Base-by-base conservation (phyloP, 2,888 invertebrate genomes). In the Orchesellides sinensis region DNA sequence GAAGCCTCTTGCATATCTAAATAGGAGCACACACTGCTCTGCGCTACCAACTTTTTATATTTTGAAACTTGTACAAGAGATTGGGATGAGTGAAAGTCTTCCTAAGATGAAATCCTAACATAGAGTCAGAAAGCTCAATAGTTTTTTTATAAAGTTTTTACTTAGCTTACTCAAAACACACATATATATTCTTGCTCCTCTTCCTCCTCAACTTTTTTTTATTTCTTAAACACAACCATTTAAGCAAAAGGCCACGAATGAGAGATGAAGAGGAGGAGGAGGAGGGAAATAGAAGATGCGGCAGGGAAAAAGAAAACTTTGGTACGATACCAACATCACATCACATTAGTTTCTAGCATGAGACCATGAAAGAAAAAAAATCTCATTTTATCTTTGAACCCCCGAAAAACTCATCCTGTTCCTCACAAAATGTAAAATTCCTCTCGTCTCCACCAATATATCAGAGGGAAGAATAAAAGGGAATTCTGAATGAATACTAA, bases 1-100 rank as follows among this genome's bases (percentile, higher is more conserved):
- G 83, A 82, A 72, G 52, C 65, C 77, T 77, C 83, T 83, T 83
- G 77, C 77, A 83, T 77, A 77, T 72, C 77, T 77, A 83, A 83
- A 52, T 21, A 47, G 23, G 61, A 27, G 61, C 12, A 17, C 61
- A 65, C n/a, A n/a, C n/a, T 27, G 4, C 25, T 27, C 25, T 27
- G n/a, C 12, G 59, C 27, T 23, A 14, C 14, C 54, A 54, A 54
- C 12, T 10, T 49, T 23, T 54, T 54, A 21, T 23, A 5, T 14
- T 3, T 54, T 35, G n/a, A n/a, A n/a, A n/a, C n/a, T n/a, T n/a
- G 12, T 40, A 12, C 40, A 40, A 40, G 12, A 40, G 6, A 40
- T 12, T 40, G 40, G 12, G 40, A 40, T 10, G 40, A 12, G 12
- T 40, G 40, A 40, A 12, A 10, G 6, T 40, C 40, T 40, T 40